Percentiles rank a stretch among this genome's conserved stretches.
These are phyloP conservation scores for Danaus chrysippus DNA, from an alignment of 2,888 invertebrate species.

Conservation along the genomic window DNA sequence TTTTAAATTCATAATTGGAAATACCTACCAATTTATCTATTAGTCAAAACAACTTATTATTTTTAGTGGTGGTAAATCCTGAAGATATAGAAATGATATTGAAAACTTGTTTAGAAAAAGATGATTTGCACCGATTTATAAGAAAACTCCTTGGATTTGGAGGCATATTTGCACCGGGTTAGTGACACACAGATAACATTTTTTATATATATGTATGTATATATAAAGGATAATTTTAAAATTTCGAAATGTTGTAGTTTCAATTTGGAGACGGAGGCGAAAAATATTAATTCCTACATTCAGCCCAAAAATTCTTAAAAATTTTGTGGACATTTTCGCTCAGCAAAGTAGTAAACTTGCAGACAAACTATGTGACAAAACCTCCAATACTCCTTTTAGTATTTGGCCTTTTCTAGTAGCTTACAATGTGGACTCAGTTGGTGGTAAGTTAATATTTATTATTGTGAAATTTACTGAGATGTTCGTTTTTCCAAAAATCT, in stretches of 20 bases:
- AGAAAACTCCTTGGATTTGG: slow-evolving; percentile 53
- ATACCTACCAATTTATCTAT: too few species aligned
- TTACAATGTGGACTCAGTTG: slow-evolving; percentile 81
- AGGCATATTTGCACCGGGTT: slow-evolving; percentile 41
- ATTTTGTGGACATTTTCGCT: slow-evolving; percentile 81
- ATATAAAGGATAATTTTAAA: too few species aligned
- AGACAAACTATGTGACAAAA: slow-evolving; percentile 48
- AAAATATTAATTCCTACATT: slow-evolving; percentile 83
- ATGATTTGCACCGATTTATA: slow-evolving; percentile 58
- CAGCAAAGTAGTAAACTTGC: slow-evolving; percentile 76
- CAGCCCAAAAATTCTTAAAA: slow-evolving; percentile 82
- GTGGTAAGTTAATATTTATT: slow-evolving; percentile 64
- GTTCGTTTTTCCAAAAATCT: not conserved
- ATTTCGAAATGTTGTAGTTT: slow-evolving; percentile 40
- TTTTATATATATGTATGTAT: too few species aligned
- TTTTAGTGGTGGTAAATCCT: slow-evolving; percentile 49
- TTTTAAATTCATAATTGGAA: too few species aligned
- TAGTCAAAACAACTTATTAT: not conserved
- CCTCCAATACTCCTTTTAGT: slow-evolving; percentile 57
- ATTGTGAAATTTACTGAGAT: not conserved
- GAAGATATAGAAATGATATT: slow-evolving; percentile 38
- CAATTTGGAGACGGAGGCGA: slow-evolving; percentile 81
- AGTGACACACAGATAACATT: too few species aligned
- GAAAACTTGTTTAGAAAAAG: slow-evolving; percentile 38
- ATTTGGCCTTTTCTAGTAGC: slow-evolving; percentile 75